Base-by-base conservation (phyloP, 2,797 vertebrate genomes). In the Fundulus diaphanus region DNA sequence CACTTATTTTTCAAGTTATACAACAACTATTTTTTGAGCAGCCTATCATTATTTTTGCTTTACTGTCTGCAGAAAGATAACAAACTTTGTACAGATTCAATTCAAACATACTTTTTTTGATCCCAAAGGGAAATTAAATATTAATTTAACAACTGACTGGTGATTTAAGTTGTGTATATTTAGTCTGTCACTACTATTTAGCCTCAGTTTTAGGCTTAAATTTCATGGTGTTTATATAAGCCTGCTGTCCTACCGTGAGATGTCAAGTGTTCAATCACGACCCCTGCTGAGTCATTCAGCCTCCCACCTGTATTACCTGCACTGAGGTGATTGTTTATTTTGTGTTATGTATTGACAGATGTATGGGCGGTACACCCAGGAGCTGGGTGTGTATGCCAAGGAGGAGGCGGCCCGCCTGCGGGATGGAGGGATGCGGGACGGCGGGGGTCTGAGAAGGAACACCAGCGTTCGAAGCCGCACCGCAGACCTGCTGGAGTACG, bases 321-420 rank as follows among this genome's bases (percentile, higher is more conserved):
- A 49, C 80, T 70, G 79, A 82, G 79, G 40, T n/a, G 68, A 27
- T 71, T 8, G 65, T 72, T 72, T 40, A 40, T 57, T n/a, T 65
- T 71, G 27, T 72, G 56, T 83, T 74, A 75, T 33, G 33, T 75
- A 35, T 44, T n/a, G 77, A 77, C 92, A 99, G 98, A 99, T 99
- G 98, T 99, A 98, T 90, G 98, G 97, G 83, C 96, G 97, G 29
- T 99, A 99, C 90, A 99, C 97, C 8, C 98, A 99, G 94, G 98
- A 99, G 91, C 92, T 99, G 79, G 97, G 98, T 85, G 95, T 96
- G 80, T 99, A 97, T 24, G 98, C 97, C 92, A 98, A 97, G 93
- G 97, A 98, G 31, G 97, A 99, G 92, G 98, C 97, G 0, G 97
- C 97, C 44, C 96, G 93, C 66, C 91, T 95, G 13, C 96, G 97